A percentile compares a stretch with the other conserved stretches of the same genome.
These are phyloP conservation scores for Stramonita haemastoma DNA, from an alignment of 2,888 invertebrate genomes.

Conservation along the genomic window DNA sequence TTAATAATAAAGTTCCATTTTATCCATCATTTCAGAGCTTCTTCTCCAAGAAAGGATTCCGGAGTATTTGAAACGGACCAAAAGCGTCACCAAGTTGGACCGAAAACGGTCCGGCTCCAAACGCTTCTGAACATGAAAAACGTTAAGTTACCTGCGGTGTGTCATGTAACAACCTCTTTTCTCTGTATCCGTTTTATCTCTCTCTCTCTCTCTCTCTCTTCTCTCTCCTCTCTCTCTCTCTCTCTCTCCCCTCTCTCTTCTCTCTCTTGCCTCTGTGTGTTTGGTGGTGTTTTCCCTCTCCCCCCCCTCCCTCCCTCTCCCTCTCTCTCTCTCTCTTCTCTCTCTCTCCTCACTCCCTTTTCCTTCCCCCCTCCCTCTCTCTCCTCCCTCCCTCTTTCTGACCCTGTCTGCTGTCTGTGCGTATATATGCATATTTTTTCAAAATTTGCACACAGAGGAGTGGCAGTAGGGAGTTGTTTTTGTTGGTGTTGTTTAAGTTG, in stretches of 20 bases:
- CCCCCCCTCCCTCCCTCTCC: not conserved
- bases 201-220: not conserved
- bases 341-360: too few species aligned
- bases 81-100: conserved; percentile 93
- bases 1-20: too few species aligned
- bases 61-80: conserved; percentile 87
- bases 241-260: not conserved
- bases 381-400: not conserved
- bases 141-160: conserved; percentile 64
- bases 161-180: too few species aligned
- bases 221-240: not conserved
- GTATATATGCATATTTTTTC: too few species aligned
- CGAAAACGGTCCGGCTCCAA: conserved; percentile 79
- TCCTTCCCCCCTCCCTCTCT: too few species aligned
- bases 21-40: conserved; percentile 80
- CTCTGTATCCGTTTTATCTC: not conserved
- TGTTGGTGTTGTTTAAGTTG: too few species aligned
- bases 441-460: too few species aligned
- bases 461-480: too few species aligned
- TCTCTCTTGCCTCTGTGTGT: not conserved
- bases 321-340: conserved; percentile 25
- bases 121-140: conserved; percentile 63
- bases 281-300: not conserved
- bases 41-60: conserved; percentile 88
- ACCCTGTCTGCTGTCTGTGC: not conserved